Base-by-base conservation (phyloP, 2,888 invertebrate genomes). In the Pyrocoelia pectoralis region DNA sequence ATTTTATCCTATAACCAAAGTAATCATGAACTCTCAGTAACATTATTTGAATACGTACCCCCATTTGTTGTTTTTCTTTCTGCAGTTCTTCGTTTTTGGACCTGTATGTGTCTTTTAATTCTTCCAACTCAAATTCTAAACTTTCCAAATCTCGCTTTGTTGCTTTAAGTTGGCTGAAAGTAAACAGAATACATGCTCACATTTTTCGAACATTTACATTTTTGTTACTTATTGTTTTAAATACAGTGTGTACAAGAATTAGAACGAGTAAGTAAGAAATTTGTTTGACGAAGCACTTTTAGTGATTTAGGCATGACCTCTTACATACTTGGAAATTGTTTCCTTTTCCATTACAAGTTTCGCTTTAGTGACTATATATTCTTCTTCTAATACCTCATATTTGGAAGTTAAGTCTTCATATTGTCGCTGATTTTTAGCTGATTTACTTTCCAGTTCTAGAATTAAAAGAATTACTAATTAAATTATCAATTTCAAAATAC, bases 351-450 rank as follows among this genome's bases (percentile, higher is more conserved):
- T 90, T 2, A 91, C 91, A 2, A 94, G 82, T 77, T 92, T 89
- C 5, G 93, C 90, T 81, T 93, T 94, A 65, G 91, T 90, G 0
- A 92, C 87, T 0, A 94, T 91, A 70, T 93, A 92, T 74, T 94
- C 94, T 77, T 94, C 94, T 77, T 92, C 91, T 33, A 95, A 80
- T 65, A 90, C 86, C 79, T 94, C 94, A 80, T 93, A 94, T 79
- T 92, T 93, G 13, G 87, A 85, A 24, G 92, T 93, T 56, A 95
- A 82, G 72, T 93, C 92, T 50, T 91, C 90, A 76, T 91, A 91
- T 69, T 92, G 91, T 68, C 89, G 88, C 67, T 87, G 88, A 76
- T 91, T 90, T 51, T 84, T 85, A 14, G 85, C 84, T 38, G 93
- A 76, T 24, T 89, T 86, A 71, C 85, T 84, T 77, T 93, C 91